Base-by-base conservation (phyloP, 2,888 invertebrate genomes). In the Chrysolina americana region DNA sequence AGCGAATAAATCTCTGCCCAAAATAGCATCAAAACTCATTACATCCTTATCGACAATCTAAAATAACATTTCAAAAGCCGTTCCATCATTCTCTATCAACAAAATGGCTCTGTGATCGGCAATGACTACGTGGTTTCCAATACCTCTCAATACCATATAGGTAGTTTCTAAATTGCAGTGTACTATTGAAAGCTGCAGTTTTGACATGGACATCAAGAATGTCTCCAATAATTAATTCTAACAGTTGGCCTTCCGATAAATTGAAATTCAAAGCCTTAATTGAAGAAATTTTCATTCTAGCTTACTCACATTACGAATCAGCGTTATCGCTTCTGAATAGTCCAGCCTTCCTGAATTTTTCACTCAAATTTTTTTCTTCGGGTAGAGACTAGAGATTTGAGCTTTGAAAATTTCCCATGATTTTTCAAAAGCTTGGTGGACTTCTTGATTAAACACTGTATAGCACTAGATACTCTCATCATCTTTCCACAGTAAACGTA, bases 251-350 rank as follows among this genome's bases (percentile, higher is more conserved):
- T 59, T 59, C 23, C 23, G 59, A 66, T 23, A 72, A 68, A 48
- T 68, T 47, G 50, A 68, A 68, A 73, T 73, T 68, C 53, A 68
- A 73, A 48, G 64, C 21, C 36, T 73, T 73, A 6, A 68, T 21
- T 11, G 5, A 53, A 53, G 56, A 53, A 53, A 15, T 53, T 53
- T 53, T 53, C 56, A 53, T 53, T 53, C 15, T 47, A 73, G 59
- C 59, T 10, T 59, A 59, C 59, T 59, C 21, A 59, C 59, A 59
- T 10, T 23, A 59, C 21, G 72, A 72, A 48, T 47, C 68, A 56
- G 65, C 68, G n/a, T 71, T 47, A 41, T 65, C 47, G 62, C 76
- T 76, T n/a, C 65, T 71, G 62, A 71, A 74, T 47, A 64, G 68
- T 68, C 71, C 70, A 41, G 68, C 71, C 41, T 63, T 74, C 23